Base-by-base conservation (phyloP, 1,140 invertebrate species). In the Triops longicaudatus region DNA sequence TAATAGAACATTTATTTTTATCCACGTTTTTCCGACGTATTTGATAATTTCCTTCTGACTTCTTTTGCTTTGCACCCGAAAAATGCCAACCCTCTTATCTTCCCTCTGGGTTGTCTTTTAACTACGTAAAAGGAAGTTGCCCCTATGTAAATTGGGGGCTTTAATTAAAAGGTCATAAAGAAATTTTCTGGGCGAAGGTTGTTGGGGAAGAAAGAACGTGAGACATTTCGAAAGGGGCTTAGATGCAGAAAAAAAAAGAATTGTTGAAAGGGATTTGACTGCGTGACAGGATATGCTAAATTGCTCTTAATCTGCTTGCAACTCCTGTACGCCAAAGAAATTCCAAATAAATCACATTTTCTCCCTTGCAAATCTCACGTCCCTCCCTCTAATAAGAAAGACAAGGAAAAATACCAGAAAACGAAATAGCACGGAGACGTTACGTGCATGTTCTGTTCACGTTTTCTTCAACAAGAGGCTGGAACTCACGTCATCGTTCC, bases 11-110 rank as follows among this genome's bases (percentile, higher is more conserved):
- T 22, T 63, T 9, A 1, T 17, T n/a, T 63, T 79, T 80, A 80
- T 80, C 80, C 37, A 76, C 71, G n/a, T 81, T 83, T 82, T 84
- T 79, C 5, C 43, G 1, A 31, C 26, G 26, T 26, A 2, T 72
- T 72, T 2, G 2, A 72, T 72, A 2, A 72, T 22, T 72, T 72
- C 31, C 31, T 37, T 7, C 31, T 2, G 7, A 2, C 7, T 37
- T 37, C 7, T 37, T 37, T 37, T 37, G 2, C 7, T 7, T 37
- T 37, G 31, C 31, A 2, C 31, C 31, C 31, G 31, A 37, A 37
- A 37, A 37, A 37, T 37, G 31, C 7, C 31, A 37, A 37, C 7
- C 31, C 31, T 37, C 7, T 37, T 37, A 37, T 37, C 31, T 37
- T 37, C 31, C 31, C 31, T 37, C 31, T 37, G 31, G 31, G 31